phyloP scores from a whole-genome alignment of 1,140 invertebrate genomes.

The Triops cancriformis region DNA sequence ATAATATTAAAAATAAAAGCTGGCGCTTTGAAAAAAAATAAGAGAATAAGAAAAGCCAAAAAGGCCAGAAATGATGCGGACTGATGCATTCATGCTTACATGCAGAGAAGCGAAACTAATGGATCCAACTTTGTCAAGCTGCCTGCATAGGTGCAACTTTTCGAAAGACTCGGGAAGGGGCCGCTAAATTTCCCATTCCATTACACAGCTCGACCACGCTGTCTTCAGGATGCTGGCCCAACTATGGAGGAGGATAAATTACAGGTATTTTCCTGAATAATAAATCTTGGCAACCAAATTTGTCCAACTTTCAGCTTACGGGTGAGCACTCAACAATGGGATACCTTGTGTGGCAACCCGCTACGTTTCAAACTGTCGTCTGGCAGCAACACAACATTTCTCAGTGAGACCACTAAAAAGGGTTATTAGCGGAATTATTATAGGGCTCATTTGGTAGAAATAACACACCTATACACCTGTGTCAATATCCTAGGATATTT shows the following conservation, averaged over 20 bases:
- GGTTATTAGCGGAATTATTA: too few relatives aligned
- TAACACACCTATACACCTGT: too few relatives aligned
- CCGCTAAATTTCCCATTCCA: conserved; percentile 1
- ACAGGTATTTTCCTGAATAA: conserved; percentile 14
- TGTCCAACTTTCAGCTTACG: background rate
- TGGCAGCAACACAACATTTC: too few relatives aligned
- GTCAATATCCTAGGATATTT: too few relatives aligned
- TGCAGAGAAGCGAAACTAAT: conserved; percentile 1
- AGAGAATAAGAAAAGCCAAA: background rate
- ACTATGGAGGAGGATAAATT: conserved; percentile 5
- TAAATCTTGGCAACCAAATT: conserved; percentile 11
- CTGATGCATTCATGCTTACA: background rate
- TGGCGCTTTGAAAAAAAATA: background rate
- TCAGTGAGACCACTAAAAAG: too few relatives aligned
- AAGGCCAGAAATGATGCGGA: background rate
- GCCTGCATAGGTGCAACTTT: background rate
- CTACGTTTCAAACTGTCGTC: background rate
- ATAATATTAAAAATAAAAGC: background rate
- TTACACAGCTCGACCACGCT: background rate
- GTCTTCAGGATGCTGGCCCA: background rate
- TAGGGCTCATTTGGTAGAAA: too few relatives aligned
- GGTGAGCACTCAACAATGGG: background rate
- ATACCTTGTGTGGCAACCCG: background rate
- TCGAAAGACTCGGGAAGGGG: background rate
- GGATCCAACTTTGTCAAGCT: conserved; percentile 5